Evolutionary conservation across 2,888 invertebrate species (phyloP).

Genomic region (Drosophila stalkeri): DNA sequence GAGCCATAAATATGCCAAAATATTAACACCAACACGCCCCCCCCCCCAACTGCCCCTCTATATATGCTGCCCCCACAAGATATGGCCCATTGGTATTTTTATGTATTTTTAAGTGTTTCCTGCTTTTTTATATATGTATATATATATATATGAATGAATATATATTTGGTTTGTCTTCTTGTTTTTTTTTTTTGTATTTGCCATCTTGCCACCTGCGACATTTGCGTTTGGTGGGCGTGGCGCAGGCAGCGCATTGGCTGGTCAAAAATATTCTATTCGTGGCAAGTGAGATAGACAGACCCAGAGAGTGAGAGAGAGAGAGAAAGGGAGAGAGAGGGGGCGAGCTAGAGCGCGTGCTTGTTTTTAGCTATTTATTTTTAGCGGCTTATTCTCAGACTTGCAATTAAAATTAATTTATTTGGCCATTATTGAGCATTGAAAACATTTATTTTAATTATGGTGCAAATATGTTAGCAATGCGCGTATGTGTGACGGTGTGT

Average conservation of each 20-base stretch:
- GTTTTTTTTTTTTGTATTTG: conserved; percentile 12
- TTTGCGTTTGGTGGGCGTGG: conserved; percentile 59
- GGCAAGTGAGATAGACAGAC: neutral
- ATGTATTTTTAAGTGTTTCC: conserved; percentile 78
- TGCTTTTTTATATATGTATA: conserved; percentile 6
- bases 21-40: conserved; percentile 16
- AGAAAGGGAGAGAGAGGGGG: neutral
- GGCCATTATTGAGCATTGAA: conserved; percentile 77
- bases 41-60: neutral
- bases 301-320: neutral
- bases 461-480: conserved; percentile 37
- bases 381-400: conserved; percentile 43
- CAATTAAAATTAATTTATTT: conserved; percentile 80
- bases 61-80: neutral
- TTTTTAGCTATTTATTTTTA: conserved; percentile 60
- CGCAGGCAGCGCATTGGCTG: conserved; percentile 62
- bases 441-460: conserved; percentile 77
- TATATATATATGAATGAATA: neutral
- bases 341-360: conserved; percentile 12
- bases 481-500: conserved; percentile 2
- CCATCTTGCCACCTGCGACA: conserved; percentile 66
- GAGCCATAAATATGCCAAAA: conserved; percentile 49
- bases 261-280: conserved; percentile 29
- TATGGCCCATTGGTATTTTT: conserved; percentile 68
- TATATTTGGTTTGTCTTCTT: neutral